Evolutionary conservation across 2,888 invertebrate species (phyloP).

Genomic region (Diadegma fenestrale): DNA sequence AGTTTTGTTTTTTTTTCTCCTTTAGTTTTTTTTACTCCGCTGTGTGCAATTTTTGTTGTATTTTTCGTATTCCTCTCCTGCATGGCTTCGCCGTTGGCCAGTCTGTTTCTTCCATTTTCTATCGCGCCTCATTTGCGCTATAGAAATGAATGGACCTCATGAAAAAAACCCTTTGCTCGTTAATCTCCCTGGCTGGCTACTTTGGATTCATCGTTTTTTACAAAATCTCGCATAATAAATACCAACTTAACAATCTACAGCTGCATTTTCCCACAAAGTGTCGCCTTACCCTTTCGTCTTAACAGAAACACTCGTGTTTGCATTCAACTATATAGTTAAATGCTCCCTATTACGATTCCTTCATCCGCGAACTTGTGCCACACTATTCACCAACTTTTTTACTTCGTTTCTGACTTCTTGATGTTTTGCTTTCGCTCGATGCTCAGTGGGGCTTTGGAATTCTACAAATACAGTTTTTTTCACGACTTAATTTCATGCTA

Average conservation of each 20-base stretch:
- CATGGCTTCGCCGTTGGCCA: constrained; percentile 11
- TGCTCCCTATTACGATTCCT: constrained; percentile 19
- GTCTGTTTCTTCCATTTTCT: constrained; percentile 26
- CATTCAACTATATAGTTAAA: constrained; percentile 15
- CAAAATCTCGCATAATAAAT: background rate
- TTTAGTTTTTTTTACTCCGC: background rate
- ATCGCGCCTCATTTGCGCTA: background rate
- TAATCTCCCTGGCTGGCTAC: constrained; percentile 3
- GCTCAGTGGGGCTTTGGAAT: background rate
- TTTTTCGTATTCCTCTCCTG: background rate
- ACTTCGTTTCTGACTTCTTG: background rate
- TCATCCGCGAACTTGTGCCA: background rate
- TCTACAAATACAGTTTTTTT: background rate
- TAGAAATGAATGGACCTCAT: constrained; percentile 20
- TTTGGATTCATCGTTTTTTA: background rate
- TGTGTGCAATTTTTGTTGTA: background rate
- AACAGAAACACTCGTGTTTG: constrained; percentile 43
- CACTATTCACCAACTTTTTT: background rate
- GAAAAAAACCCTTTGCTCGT: constrained; percentile 34
- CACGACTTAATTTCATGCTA: background rate
- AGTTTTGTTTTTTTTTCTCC: constrained; percentile 16
- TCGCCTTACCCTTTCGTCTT: constrained; percentile 11
- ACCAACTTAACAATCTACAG: too few species aligned
- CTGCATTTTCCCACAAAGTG: constrained; percentile 1
- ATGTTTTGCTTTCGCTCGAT: constrained; percentile 5